phyloP scores from a whole-genome alignment of 2,888 invertebrate species.

The Eumerus sabulonum region DNA sequence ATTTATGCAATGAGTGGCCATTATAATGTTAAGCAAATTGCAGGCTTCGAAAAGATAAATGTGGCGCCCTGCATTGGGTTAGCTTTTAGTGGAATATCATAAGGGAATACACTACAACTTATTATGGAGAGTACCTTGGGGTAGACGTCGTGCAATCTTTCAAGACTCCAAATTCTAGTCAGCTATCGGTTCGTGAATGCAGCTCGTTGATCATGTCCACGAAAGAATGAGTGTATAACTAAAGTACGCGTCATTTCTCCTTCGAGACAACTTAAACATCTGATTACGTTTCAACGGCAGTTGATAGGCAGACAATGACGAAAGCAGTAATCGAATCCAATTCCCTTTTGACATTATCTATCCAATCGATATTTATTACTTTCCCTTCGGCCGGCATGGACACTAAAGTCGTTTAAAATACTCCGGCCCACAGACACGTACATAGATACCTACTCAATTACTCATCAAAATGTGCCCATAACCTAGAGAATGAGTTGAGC shows the following conservation, averaged over 20 bases:
- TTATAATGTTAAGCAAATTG: constrained; percentile 44
- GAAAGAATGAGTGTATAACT: constrained; percentile 40
- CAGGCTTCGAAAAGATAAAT: constrained; percentile 33
- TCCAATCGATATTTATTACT: constrained; percentile 48
- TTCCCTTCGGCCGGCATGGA: constrained; percentile 6
- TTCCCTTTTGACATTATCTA: constrained; percentile 38
- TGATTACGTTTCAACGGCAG: constrained; percentile 30
- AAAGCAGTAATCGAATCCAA: not conserved
- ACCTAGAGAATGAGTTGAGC: constrained; percentile 11
- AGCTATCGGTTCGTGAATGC: too few relatives aligned
- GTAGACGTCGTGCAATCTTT: not conserved
- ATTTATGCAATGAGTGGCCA: constrained; percentile 21
- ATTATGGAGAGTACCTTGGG: not conserved
- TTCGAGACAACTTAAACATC: constrained; percentile 40
- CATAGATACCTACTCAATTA: constrained; percentile 36
- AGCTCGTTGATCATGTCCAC: constrained; percentile 1
- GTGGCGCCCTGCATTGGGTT: constrained; percentile 25
- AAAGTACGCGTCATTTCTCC: constrained; percentile 37
- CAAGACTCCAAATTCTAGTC: too few relatives aligned
- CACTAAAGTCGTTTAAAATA: constrained; percentile 39
- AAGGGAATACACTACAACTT: constrained; percentile 13
- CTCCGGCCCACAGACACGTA: constrained; percentile 5
- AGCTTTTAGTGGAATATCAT: constrained; percentile 42
- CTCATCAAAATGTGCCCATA: constrained; percentile 43
- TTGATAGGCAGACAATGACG: not conserved